These are phyloP conservation scores for Falco biarmicus DNA, from an alignment of 2,797 vertebrate genomes.

Conservation along the genomic window DNA sequence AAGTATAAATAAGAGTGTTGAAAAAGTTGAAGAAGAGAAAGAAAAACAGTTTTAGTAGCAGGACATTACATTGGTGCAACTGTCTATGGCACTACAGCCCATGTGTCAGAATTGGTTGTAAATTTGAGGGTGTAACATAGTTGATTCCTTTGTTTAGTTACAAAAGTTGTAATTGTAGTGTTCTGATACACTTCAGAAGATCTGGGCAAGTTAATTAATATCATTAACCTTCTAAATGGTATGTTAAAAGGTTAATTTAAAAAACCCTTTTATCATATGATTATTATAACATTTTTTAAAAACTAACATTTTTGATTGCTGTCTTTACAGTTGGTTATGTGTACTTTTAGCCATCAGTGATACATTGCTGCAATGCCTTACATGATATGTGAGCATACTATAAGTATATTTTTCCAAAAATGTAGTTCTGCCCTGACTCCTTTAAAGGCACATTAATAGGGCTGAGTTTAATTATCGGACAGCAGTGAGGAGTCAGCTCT, in stretches of 20 bases:
- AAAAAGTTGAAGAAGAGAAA: neutral
- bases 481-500: neutral
- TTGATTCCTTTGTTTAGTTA: neutral
- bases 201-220: neutral
- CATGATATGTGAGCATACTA: neutral
- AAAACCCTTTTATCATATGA: neutral
- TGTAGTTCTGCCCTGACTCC: neutral
- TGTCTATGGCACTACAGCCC: neutral
- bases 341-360: neutral
- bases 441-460: neutral
- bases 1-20: neutral
- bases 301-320: neutral
- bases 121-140: neutral
- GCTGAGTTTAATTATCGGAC: neutral
- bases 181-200: neutral
- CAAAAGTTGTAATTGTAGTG: neutral
- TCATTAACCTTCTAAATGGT: neutral
- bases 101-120: neutral
- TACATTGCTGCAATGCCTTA: neutral
- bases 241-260: neutral
- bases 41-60: neutral
- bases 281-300: neutral
- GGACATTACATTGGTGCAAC: neutral
- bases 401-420: neutral
- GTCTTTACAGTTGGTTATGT: neutral